A percentile compares a stretch with the other conserved stretches of the same genome.
phyloP scores from a whole-genome alignment of 2,113 vertebrate species.

The Leptosomus discolor region DNA sequence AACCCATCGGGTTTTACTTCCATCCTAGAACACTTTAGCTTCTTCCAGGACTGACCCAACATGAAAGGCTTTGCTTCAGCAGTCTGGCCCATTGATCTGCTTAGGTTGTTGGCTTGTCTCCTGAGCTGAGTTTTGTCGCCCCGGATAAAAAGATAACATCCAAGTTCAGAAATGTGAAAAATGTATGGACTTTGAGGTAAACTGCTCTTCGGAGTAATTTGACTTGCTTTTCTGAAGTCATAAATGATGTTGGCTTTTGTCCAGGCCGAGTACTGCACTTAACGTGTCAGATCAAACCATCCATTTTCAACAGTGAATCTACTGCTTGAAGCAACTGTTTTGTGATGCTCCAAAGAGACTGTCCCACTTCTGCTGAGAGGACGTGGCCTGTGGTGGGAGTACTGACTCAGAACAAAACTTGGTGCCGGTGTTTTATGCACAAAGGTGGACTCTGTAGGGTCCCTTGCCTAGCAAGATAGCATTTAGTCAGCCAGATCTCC shows the following conservation, averaged over 20 bases:
- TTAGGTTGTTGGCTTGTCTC: not conserved
- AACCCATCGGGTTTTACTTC: not conserved
- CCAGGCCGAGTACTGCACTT: not conserved
- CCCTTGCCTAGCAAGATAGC: not conserved
- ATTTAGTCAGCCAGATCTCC: not conserved
- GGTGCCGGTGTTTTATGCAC: fast-evolving
- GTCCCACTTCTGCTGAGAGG: not conserved
- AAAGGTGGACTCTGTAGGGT: not conserved
- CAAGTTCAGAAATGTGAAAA: not conserved
- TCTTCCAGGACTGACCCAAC: not conserved
- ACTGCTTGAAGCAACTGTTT: not conserved
- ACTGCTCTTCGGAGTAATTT: not conserved
- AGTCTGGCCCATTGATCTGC: not conserved
- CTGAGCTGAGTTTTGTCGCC: not conserved
- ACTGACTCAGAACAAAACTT: not conserved
- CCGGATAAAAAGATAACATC: not conserved
- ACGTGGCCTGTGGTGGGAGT: not conserved
- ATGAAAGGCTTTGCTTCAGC: not conserved
- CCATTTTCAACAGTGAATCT: fast-evolving
- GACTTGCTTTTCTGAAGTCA: not conserved
- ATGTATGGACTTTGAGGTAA: not conserved
- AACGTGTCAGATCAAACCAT: not conserved
- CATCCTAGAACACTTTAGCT: not conserved
- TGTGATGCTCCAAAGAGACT: not conserved
- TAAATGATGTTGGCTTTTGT: not conserved